Percentiles rank a stretch among this genome's conserved stretches.
Conservation (phyloP, 1,140 invertebrate species). For the Subanguina moxae region DNA sequence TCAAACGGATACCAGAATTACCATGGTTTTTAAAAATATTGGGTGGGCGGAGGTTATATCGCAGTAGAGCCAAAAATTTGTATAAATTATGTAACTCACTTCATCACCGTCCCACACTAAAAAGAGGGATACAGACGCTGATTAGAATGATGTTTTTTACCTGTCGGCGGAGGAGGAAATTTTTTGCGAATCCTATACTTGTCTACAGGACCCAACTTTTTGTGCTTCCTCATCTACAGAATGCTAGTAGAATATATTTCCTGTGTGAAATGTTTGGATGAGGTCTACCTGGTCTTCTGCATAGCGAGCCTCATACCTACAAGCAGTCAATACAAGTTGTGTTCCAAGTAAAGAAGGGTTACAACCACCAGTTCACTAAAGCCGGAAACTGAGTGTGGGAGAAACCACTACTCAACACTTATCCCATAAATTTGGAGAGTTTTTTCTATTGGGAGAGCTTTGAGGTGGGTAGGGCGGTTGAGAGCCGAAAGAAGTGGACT, state of each 20-base stretch:
- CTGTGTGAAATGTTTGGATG: no score
- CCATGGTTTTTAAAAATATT: no score
- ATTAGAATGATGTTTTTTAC: not conserved
- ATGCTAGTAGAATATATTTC: no score
- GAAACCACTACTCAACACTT: not conserved
- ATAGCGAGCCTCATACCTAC: conserved; percentile 26
- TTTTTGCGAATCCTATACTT: conserved; percentile 90
- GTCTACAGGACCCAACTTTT: conserved; percentile 74
- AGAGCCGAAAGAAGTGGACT: not conserved
- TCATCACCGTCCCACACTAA: conserved; percentile 91
- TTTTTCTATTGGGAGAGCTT: not conserved
- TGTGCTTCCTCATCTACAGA: conserved; percentile 14
- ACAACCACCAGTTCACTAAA: not conserved
- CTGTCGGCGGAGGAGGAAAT: conserved; percentile 85
- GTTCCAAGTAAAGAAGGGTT: not conserved
- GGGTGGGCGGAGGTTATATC: no score
- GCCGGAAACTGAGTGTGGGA: no score
- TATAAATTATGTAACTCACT: conserved; percentile 76
- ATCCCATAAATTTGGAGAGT: not conserved
- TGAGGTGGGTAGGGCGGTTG: not conserved
- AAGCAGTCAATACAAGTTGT: not conserved
- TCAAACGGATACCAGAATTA: no score
- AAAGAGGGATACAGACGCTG: not conserved
- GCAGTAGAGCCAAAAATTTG: not conserved
- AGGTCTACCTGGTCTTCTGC: conserved; percentile 14